A percentile compares a stretch with the other conserved stretches of the same genome.
These are phyloP conservation scores for Rostratula benghalensis DNA, from an alignment of 2,113 vertebrate species.

Conservation along the genomic window DNA sequence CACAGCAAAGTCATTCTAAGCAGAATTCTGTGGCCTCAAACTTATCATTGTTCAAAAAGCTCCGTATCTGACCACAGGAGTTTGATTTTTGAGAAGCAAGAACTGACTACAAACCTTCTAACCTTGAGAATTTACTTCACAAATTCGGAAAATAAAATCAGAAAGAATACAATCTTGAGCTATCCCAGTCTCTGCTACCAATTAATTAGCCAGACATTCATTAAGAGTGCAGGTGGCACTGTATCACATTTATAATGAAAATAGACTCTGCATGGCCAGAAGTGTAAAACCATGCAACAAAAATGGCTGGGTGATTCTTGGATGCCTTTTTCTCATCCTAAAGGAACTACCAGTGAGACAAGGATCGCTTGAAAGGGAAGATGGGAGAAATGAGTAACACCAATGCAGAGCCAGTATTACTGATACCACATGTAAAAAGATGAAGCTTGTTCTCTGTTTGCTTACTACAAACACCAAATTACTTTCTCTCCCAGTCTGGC, in stretches of 20 bases:
- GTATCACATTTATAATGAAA: not conserved
- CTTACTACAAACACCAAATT: not conserved
- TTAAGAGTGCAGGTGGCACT: not conserved
- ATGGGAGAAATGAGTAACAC: not conserved
- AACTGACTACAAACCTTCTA: not conserved
- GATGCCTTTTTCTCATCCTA: not conserved
- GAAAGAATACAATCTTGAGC: not conserved
- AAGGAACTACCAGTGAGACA: not conserved
- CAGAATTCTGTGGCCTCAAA: not conserved
- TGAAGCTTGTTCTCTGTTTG: not conserved
- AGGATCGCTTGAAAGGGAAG: not conserved
- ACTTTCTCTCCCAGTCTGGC: not conserved
- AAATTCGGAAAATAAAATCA: not conserved
- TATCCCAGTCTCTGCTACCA: not conserved
- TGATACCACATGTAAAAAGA: not conserved
- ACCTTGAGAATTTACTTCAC: not conserved
- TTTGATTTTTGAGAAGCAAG: not conserved
- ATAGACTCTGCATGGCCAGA: rapidly evolving
- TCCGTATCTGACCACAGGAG: not conserved
- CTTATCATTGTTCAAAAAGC: not conserved
- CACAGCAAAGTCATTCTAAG: not conserved
- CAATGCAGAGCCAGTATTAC: not conserved
- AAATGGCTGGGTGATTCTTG: not conserved
- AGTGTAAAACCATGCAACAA: not conserved
- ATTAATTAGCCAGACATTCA: not conserved